phyloP scores from a whole-genome alignment of 1,140 invertebrate genomes.

The Drosophila nigromelanica region DNA sequence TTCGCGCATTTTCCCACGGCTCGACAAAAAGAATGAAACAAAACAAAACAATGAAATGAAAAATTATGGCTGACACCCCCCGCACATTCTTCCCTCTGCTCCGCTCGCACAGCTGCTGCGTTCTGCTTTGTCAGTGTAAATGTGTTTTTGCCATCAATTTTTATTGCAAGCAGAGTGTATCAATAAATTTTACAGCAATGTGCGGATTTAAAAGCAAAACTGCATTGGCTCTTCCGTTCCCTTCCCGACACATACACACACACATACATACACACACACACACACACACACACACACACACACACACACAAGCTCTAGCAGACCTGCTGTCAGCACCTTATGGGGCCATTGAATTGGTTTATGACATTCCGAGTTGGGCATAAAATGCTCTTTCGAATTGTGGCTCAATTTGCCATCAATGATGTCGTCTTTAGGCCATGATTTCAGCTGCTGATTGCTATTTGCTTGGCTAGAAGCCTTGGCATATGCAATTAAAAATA shows the following conservation, averaged over 20 bases:
- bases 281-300: neutral
- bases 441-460: constrained; percentile 8
- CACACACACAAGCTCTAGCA: neutral
- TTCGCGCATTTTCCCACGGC: constrained; percentile 63
- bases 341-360: constrained; percentile 65
- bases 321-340: constrained; percentile 39
- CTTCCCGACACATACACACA: neutral
- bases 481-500: neutral
- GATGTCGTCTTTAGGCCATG: constrained; percentile 3
- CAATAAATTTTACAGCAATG: constrained; percentile 79
- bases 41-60: constrained; percentile 79
- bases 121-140: constrained; percentile 55
- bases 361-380: constrained; percentile 59
- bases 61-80: constrained; percentile 64
- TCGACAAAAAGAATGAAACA: constrained; percentile 45
- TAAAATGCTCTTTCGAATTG: constrained; percentile 45
- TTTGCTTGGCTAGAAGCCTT: neutral
- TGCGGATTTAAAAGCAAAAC: constrained; percentile 55
- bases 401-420: constrained; percentile 46
- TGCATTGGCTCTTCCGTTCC: constrained; percentile 17
- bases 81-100: no score
- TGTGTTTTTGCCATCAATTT: constrained; percentile 80
- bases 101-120: constrained; percentile 19
- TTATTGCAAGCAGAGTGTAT: constrained; percentile 79
- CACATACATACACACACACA: neutral